Base-by-base conservation (phyloP, 2,113 vertebrate genomes). In the Uria aalge region DNA sequence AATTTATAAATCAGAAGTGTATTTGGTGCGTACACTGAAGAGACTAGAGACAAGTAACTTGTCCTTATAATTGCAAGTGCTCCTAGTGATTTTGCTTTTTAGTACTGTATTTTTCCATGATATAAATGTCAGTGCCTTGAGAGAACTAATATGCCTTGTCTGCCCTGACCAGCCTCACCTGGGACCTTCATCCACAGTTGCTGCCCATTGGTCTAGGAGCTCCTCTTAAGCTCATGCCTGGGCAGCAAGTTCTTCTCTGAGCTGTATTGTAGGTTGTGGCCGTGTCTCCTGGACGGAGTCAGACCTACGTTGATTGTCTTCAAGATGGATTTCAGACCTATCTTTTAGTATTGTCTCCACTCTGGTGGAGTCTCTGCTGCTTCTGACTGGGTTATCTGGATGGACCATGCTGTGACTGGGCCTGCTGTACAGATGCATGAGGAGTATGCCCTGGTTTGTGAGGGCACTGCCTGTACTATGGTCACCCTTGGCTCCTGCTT, bases 401-500 rank as follows among this genome's bases (percentile, higher is more conserved):
- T 52, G 29, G 29, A 9, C 47, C 9, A 2, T 41, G 40, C 38
- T 38, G 50, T 17, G 14, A 36, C 20, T 36, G 72, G 18, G 45
- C 27, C 63, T 60, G 36, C 60, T 27, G 0, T 30, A 22, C 32
- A 50, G 60, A 18, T 7, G 4, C 29, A 36, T 21, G 19, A 86
- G 47, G 29, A 38, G 45, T 36, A 1, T 47, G 20, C 8, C 8
- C 30, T 69, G 45, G 23, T 20, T 50, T 26, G 11, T 59, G 16
- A 57, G 50, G 30, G 7, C 4, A 1, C 29, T 64, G 15, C 20
- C 10, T 26, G 7, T 64, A 1, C 57, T 48, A 0, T 5, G 8
- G 34, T 47, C 36, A 13, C 17, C 2, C 24, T 57, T 86, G 38
- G 12, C 30, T 91, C 43, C 32, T 64, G 55, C 20, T 76, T 56